Evolutionary conservation across 2,888 invertebrate genomes (phyloP).

Genomic region (Eupeodes luniger): DNA sequence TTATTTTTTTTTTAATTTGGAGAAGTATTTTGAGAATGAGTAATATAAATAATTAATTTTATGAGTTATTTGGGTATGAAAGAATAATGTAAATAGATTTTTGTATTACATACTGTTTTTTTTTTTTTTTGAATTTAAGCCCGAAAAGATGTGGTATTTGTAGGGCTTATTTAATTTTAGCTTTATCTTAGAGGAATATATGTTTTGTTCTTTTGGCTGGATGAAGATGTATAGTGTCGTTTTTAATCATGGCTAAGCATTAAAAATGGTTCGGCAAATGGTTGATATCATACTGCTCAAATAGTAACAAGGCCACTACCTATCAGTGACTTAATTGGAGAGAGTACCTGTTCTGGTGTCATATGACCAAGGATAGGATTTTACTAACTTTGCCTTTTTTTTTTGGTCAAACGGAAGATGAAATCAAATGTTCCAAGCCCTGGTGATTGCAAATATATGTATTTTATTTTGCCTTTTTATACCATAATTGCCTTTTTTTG

Average conservation of each 20-base stretch:
- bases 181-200: conserved; percentile 47
- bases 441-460: too few species aligned
- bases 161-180: conserved; percentile 51
- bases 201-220: conserved; percentile 57
- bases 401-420: too few species aligned
- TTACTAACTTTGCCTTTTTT: too few species aligned
- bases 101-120: not conserved
- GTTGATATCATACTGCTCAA: not conserved
- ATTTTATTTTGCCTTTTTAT: too few species aligned
- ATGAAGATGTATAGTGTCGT: conserved; percentile 36
- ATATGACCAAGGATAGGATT: too few species aligned
- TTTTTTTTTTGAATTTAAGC: conserved; percentile 30
- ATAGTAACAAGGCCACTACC: too few species aligned
- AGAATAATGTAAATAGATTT: conserved; percentile 57
- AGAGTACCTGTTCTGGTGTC: too few species aligned
- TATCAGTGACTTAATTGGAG: too few species aligned
- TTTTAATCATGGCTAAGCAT: conserved; percentile 2
- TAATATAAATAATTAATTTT: conserved; percentile 61
- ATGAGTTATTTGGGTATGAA: conserved; percentile 58
- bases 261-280: conserved; percentile 4
- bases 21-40: conserved; percentile 55
- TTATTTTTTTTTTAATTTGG: conserved; percentile 30
- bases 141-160: conserved; percentile 44
- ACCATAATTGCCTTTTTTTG: too few species aligned
- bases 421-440: too few species aligned